phyloP scores from a whole-genome alignment of 2,113 vertebrate genomes.

The Mystacornis crossleyi region DNA sequence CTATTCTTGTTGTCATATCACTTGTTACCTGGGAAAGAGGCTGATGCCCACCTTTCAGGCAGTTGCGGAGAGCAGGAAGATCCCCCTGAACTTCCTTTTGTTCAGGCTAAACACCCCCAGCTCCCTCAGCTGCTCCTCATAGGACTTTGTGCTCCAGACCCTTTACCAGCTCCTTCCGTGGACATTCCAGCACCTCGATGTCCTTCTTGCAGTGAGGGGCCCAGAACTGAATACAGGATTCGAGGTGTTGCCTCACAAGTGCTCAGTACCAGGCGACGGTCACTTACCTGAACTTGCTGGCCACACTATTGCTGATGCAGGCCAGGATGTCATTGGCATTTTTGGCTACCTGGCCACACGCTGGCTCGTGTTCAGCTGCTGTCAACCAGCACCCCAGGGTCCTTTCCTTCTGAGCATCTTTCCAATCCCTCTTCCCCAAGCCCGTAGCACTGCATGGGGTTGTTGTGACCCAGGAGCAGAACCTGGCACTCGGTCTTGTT shows the following conservation, averaged over 20 bases:
- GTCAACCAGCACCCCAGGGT: background rate
- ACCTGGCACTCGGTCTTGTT: background rate
- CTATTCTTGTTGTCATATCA: background rate
- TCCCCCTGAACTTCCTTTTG: background rate
- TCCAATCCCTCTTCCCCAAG: background rate
- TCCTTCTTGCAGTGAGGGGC: background rate
- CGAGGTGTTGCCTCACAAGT: accelerated
- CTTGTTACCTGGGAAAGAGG: background rate
- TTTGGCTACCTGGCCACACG: background rate
- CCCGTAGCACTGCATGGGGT: background rate
- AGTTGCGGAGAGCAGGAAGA: background rate
- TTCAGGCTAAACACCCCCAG: background rate
- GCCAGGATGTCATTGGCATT: background rate
- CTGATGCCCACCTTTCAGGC: background rate
- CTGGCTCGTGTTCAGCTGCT: background rate
- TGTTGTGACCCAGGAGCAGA: background rate
- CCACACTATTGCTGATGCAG: background rate
- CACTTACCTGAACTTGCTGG: background rate
- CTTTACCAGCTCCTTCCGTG: background rate
- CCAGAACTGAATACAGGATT: background rate
- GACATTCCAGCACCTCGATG: background rate
- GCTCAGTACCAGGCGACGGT: background rate
- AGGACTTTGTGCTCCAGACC: background rate
- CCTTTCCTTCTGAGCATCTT: background rate
- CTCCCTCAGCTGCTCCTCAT: background rate